phyloP scores from a whole-genome alignment of 2,888 invertebrate genomes.

The Cataglyphis altisquamis region DNA sequence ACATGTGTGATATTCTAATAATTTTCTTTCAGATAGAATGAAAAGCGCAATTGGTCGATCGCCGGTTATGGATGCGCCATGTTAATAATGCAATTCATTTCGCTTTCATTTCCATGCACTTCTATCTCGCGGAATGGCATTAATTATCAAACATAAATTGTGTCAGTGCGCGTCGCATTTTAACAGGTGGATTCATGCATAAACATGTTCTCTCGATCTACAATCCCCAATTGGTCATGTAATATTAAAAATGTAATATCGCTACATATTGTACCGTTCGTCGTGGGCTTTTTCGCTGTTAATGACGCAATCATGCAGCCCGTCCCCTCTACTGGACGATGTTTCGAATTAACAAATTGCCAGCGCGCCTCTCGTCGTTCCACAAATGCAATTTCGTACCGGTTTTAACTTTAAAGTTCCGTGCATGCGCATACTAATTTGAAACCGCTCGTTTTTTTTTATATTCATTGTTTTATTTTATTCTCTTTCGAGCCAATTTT shows the following conservation, averaged over 20 bases:
- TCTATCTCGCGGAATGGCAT: conserved; percentile 45
- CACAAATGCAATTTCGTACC: conserved; percentile 52
- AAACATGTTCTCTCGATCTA: conserved; percentile 61
- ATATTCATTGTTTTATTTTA: conserved; percentile 48
- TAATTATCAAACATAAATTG: conserved; percentile 54
- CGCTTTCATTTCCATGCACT: conserved; percentile 48
- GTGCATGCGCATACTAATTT: conserved; percentile 73
- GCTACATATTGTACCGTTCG: conserved; percentile 36
- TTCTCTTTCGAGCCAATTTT: conserved; percentile 28
- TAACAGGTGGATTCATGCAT: conserved; percentile 65
- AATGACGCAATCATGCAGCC: conserved; percentile 62
- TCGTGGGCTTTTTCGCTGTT: conserved; percentile 52
- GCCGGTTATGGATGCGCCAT: neutral
- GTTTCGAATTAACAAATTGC: conserved; percentile 71
- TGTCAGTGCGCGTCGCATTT: conserved; percentile 64
- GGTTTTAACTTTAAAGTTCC: conserved; percentile 68
- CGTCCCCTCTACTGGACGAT: conserved; percentile 61
- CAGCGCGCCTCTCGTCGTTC: conserved; percentile 48
- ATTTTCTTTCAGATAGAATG: neutral
- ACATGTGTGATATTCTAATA: neutral
- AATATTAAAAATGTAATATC: conserved; percentile 55
- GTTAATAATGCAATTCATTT: conserved; percentile 42
- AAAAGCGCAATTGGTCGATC: neutral
- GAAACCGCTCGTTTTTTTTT: conserved; percentile 29
- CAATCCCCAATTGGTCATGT: conserved; percentile 51